Percentiles rank a stretch among this genome's conserved stretches.
Conservation (phyloP, 2,888 invertebrate genomes). For the Neria commutata region DNA sequence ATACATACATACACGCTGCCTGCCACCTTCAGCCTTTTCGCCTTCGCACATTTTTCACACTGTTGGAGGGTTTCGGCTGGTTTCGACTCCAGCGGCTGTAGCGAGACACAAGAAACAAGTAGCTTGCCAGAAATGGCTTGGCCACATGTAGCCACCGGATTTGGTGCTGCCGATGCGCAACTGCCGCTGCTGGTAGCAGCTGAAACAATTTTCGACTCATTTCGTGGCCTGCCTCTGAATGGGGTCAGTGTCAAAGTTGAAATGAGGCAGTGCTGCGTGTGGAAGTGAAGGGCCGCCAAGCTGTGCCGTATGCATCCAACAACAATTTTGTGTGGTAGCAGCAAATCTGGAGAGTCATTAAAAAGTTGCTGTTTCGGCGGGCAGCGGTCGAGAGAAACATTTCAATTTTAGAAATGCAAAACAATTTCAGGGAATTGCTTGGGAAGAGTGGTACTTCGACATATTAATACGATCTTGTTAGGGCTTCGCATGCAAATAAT, state of each 20-base stretch:
- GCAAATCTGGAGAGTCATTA: not conserved
- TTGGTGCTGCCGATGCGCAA: not conserved
- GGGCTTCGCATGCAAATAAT: no score
- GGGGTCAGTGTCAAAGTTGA: slow-evolving; percentile 29
- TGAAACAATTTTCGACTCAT: slow-evolving; percentile 10
- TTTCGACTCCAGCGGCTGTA: not conserved
- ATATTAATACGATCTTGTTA: no score
- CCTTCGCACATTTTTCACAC: not conserved
- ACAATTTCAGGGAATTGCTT: no score
- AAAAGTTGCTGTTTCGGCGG: not conserved
- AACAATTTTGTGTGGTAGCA: no score
- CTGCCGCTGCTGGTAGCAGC: slow-evolving; percentile 7
- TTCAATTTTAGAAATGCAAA: no score
- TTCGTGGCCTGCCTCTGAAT: slow-evolving; percentile 15
- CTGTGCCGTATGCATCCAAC: no score
- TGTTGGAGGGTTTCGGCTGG: not conserved
- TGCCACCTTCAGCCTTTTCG: not conserved
- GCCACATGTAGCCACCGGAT: slow-evolving; percentile 27
- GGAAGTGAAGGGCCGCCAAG: not conserved
- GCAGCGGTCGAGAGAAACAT: no score
- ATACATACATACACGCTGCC: not conserved
- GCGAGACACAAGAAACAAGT: slow-evolving; percentile 18
- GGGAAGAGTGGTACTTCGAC: no score
- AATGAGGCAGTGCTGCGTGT: no score
- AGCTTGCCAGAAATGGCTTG: slow-evolving; percentile 26